Conservation (phyloP, 2,888 invertebrate genomes). For the Tipula confusa region DNA sequence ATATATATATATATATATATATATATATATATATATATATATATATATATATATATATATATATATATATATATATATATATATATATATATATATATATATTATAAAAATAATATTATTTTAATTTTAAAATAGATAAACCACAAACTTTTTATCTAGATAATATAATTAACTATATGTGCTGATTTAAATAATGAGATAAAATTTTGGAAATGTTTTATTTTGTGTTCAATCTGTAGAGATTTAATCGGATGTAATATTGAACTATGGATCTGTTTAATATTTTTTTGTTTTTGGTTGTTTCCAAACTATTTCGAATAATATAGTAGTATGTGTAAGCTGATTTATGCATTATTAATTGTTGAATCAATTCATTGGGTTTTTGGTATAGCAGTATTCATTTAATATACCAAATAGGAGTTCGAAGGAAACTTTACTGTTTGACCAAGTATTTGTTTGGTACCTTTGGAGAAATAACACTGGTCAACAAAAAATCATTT, state of each 20-base stretch:
- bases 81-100: not conserved
- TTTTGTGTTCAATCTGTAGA: not conserved
- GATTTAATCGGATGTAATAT: conserved; percentile 20
- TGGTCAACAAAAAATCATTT: no score
- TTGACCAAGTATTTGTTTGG: no score
- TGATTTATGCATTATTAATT: no score
- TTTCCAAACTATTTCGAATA: not conserved
- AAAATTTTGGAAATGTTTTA: not conserved
- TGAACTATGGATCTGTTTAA: not conserved
- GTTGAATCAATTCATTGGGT: no score
- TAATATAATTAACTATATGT: not conserved
- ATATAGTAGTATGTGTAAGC: no score
- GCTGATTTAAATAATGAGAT: not conserved
- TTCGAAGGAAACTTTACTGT: no score
- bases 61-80: not conserved
- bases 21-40: not conserved
- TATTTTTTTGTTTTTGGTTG: not conserved
- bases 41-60: not conserved
- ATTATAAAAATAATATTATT: not conserved
- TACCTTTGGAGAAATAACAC: no score
- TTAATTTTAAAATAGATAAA: not conserved
- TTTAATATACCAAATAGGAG: no score
- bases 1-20: not conserved
- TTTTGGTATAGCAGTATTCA: no score
- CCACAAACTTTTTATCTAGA: not conserved